Evolutionary conservation across 2,888 invertebrate species (phyloP).

Genomic region (Drosophila vallismaia): DNA sequence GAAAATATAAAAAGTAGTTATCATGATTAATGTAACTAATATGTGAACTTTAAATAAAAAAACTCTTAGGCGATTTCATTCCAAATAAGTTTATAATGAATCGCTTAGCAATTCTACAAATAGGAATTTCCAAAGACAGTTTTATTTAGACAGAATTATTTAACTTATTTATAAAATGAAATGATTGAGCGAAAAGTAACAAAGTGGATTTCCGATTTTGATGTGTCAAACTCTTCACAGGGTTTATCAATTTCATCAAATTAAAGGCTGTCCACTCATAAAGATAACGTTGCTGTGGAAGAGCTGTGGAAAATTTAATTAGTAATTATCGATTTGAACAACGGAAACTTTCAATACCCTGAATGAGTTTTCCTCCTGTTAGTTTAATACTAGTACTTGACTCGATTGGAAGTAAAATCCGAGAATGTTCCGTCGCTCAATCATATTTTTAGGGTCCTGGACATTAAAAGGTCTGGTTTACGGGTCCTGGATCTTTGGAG

Average conservation of each 20-base stretch:
- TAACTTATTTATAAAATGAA: too few relatives aligned
- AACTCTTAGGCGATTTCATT: too few relatives aligned
- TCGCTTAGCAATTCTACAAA: too few relatives aligned
- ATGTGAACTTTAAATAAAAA: too few relatives aligned
- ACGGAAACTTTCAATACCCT: background rate
- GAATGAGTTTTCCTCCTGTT: background rate
- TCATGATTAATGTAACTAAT: too few relatives aligned
- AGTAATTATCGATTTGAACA: background rate
- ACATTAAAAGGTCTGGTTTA: slow-evolving; percentile 36
- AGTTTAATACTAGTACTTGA: background rate
- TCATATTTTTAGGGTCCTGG: slow-evolving; percentile 16
- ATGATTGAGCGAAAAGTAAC: too few relatives aligned
- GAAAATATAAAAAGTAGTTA: too few relatives aligned
- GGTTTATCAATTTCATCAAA: background rate
- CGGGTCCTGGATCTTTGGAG: slow-evolving; percentile 51
- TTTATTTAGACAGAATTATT: too few relatives aligned
- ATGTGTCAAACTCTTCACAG: background rate
- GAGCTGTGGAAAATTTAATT: background rate
- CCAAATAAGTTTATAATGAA: too few relatives aligned
- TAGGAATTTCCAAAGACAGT: background rate
- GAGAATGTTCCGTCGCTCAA: slow-evolving; percentile 20
- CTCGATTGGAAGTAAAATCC: background rate
- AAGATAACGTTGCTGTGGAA: background rate
- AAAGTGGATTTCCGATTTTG: too few relatives aligned
- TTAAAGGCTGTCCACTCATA: background rate